Evolutionary conservation across 2,888 invertebrate genomes (phyloP), one percentile per base, ranked within the genome.

Genomic region (Pinctada fucata): DNA sequence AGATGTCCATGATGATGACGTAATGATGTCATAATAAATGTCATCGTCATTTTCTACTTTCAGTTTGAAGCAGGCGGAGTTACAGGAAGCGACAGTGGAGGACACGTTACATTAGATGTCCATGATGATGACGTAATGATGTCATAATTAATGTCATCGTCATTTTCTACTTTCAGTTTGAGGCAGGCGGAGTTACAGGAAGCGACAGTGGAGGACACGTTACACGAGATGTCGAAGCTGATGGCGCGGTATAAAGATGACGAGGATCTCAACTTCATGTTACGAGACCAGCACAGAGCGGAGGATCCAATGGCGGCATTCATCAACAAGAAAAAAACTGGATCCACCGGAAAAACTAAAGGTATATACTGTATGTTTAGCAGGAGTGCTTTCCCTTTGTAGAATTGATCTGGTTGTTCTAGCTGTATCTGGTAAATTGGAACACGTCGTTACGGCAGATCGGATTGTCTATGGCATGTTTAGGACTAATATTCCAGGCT

Each of bases 221-320:
- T 96, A 0, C 95, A 97, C 86, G 98, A 98, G 91, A 96, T 97
- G 89, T 94, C 95, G 49, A 99, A 99, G 91, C 99, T 99, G 0
- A 92, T 99, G 74, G 98, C 99, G 0, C 94, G 99, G 51, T 96
- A 97, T 91, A 95, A 95, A 2, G 96, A 97, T 87, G 99, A 99
- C 91, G 94, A 94, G 48, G 99, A 99, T 92, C 93, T 99, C 88
- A 98, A 99, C 88, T 93, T 93, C 2, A 94, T 95, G 88, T 92
- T 98, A 52, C 95, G 95, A 75, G 94, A 88, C 8, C 82, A 86
- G 83, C 88, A 97, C 85, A 94, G 96, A 77, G 96, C 95, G 0
- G 99, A 97, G 0, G 99, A 99, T 93, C 99, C 99, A 0, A 99
- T 99, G 99, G 93, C 97, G 78, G 94, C 95, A 70, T 98, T 97